These are phyloP conservation scores for Pimephales promelas DNA, from an alignment of 2,113 vertebrate genomes.

Conservation along the genomic window DNA sequence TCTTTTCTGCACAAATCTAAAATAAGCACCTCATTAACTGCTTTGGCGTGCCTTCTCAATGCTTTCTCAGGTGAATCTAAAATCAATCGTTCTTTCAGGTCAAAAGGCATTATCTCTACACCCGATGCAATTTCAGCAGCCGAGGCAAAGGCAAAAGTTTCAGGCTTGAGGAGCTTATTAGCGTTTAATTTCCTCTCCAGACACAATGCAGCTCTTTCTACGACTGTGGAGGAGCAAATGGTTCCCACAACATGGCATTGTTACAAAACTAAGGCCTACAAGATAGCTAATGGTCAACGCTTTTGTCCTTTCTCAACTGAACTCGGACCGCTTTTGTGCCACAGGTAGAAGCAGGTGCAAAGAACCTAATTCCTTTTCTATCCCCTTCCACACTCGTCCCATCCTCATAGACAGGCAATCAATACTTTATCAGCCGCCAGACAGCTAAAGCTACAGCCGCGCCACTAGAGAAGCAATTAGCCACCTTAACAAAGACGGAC, in stretches of 20 bases:
- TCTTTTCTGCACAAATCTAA: background rate
- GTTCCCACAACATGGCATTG: background rate
- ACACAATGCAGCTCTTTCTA: constrained; percentile 1
- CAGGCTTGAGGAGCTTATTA: constrained; percentile 18
- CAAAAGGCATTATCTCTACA: constrained; percentile 39
- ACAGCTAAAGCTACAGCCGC: constrained; percentile 45
- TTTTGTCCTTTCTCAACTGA: constrained; percentile 19
- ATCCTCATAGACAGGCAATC: constrained; percentile 54
- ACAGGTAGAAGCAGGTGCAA: constrained; percentile 47
- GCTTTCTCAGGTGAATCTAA: constrained; percentile 47
- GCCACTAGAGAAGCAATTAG: constrained; percentile 56
- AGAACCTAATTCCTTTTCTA: constrained; percentile 48
- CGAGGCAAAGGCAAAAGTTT: constrained; percentile 35
- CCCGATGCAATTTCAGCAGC: constrained; percentile 39
- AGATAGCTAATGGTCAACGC: constrained; percentile 3
- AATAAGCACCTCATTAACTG: constrained; percentile 23
- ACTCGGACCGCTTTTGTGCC: constrained; percentile 42
- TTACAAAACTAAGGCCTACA: constrained; percentile 4
- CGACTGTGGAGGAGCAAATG: background rate
- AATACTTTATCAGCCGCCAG: constrained; percentile 59
- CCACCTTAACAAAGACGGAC: constrained; percentile 53
- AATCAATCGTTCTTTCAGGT: constrained; percentile 47
- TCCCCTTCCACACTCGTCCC: constrained; percentile 39
- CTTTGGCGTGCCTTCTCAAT: background rate
- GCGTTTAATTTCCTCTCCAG: background rate